Base-by-base conservation (phyloP, 2,888 invertebrate species). In the Ormia ochracea region DNA sequence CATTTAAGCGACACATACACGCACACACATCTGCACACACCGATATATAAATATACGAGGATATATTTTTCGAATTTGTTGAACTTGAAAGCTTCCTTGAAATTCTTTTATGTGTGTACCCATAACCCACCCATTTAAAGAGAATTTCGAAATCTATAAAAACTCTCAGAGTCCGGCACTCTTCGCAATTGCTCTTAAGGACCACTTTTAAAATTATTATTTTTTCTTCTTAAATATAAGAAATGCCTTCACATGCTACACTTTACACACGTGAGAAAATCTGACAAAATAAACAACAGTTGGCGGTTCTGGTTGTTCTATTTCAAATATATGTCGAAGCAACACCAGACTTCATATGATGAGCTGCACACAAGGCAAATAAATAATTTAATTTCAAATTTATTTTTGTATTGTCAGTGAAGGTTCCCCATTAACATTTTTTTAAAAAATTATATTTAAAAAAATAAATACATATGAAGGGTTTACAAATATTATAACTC, bases 21-120 rank as follows among this genome's bases (percentile, higher is more conserved):
- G 21, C 14, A 59, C 36, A 12, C 56, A 41, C 23, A 14, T 12
- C 10, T 48, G 14, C 17, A 58, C 17, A 5, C 38, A 14, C 14
- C 33, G 4, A 65, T 19, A 9, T 10, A n/a, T 43, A 19, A n/a
- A n/a, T n/a, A n/a, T n/a, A n/a, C n/a, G n/a, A n/a, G n/a, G n/a
- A n/a, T n/a, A n/a, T n/a, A n/a, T n/a, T 66, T 69, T 80, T 80
- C 76, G 76, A 68, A 68, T 80, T 69, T 68, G 72, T 68, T 80
- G 80, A 80, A 80, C 80, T 80, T 80, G 80, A 80, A 80, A 76
- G 76, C 76, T 80, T 73, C 41, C 31, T 58, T 23, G 12, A 4
- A 19, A 9, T 10, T 0, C 10, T 21, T 68, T 59, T 61, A 54
- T 41, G 31, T 33, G 1, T 45, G 4, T 41, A 59, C 12, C 14